These are phyloP conservation scores for Acromyrmex echinatior DNA, from an alignment of 1,140 invertebrate species.

Conservation along the genomic window DNA sequence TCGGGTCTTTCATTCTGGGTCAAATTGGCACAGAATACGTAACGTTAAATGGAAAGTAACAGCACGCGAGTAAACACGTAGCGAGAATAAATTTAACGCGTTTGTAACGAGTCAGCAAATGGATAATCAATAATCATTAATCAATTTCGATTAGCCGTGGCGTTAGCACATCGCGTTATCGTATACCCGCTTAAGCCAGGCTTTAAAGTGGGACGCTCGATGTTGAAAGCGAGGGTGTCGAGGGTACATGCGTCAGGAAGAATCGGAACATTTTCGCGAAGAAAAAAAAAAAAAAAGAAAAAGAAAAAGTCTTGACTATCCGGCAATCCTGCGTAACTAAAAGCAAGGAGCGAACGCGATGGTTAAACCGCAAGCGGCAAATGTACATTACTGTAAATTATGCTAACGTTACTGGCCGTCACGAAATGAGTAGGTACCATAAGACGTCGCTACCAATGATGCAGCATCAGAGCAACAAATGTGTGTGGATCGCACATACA, in stretches of 20 bases:
- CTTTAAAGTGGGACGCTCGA: slow-evolving; percentile 19
- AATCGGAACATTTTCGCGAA: not conserved
- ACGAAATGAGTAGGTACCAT: slow-evolving; percentile 46
- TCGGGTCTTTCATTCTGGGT: not conserved
- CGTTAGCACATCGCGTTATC: not conserved
- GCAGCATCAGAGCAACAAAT: slow-evolving; percentile 27
- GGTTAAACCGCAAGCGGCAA: not conserved
- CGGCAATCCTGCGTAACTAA: not conserved
- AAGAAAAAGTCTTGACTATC: not conserved
- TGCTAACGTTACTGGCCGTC: slow-evolving; percentile 29
- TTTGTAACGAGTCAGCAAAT: slow-evolving; percentile 15
- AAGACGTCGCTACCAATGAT: slow-evolving; percentile 23
- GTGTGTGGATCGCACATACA: slow-evolving; percentile 1
- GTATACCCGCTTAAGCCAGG: not conserved
- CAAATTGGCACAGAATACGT: not conserved
- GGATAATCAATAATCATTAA: slow-evolving; percentile 17
- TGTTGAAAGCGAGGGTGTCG: not conserved
- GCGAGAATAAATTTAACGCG: not conserved
- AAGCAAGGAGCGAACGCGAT: slow-evolving; percentile 37
- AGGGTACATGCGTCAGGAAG: not conserved
- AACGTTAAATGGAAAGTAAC: not conserved
- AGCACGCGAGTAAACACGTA: not conserved
- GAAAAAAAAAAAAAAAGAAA: not conserved
- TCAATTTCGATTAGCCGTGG: slow-evolving; percentile 2
- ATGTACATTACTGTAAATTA: slow-evolving; percentile 35